Evolutionary conservation across 2,888 invertebrate genomes (phyloP).

Genomic region (Papilio elwesi): DNA sequence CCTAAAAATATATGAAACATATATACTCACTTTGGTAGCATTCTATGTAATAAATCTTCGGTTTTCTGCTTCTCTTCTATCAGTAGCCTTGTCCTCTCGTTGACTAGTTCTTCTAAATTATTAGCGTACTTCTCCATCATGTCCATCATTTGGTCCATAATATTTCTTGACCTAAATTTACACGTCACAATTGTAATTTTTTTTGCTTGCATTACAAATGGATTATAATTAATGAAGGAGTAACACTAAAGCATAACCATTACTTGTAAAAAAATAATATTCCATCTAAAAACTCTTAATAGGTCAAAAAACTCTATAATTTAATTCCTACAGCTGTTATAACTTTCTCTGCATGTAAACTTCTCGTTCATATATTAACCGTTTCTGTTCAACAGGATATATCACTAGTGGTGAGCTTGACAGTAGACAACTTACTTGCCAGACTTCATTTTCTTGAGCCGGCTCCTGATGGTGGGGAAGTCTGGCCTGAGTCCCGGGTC

Average conservation of each 20-base stretch:
- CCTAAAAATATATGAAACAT: conserved; percentile 38
- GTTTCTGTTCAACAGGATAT: no score
- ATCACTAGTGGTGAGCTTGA: background rate
- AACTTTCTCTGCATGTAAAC: no score
- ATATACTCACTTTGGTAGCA: conserved; percentile 93
- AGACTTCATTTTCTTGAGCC: conserved; percentile 94
- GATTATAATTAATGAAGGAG: no score
- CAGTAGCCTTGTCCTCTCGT: conserved; percentile 94
- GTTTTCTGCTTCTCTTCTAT: conserved; percentile 97
- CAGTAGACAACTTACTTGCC: conserved; percentile 88
- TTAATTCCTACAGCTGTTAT: no score
- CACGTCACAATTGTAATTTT: conserved; percentile 43
- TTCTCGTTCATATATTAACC: no score
- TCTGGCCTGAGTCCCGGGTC: conserved; percentile 93
- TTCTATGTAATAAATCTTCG: conserved; percentile 94
- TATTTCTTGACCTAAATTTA: conserved; percentile 88
- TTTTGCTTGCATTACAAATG: background rate
- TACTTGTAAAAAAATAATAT: no score
- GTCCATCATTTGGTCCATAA: conserved; percentile 99
- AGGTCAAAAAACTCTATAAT: no score
- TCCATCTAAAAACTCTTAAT: no score
- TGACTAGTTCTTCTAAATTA: conserved; percentile 97
- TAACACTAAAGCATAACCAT: no score
- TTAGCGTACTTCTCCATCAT: conserved; percentile 99
- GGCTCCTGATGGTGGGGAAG: conserved; percentile 90